These are phyloP conservation scores for Platycercus adscitus DNA, from an alignment of 2,113 vertebrate genomes.

Conservation along the genomic window DNA sequence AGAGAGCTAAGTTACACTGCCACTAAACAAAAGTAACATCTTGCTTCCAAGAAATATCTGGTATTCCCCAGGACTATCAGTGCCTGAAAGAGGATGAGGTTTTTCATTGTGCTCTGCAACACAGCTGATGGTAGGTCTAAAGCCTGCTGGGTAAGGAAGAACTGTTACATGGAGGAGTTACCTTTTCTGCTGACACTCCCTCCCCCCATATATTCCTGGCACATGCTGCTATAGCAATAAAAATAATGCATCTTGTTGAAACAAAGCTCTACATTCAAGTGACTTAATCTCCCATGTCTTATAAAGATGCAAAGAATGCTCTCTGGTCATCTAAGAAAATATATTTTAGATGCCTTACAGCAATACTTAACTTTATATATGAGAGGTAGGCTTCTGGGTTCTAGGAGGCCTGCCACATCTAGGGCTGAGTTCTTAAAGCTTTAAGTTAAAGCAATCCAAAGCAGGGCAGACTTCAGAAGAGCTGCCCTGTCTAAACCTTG, in stretches of 20 bases:
- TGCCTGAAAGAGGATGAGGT: slow-evolving; percentile 45
- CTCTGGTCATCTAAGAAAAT: slow-evolving; percentile 65
- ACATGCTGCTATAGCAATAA: slow-evolving; percentile 37
- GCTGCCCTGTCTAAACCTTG: slow-evolving; percentile 57
- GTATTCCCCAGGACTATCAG: slow-evolving; percentile 37
- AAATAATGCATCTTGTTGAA: slow-evolving; percentile 35
- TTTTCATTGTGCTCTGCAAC: slow-evolving; percentile 36
- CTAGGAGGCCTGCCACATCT: slow-evolving; percentile 67
- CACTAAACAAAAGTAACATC: neutral
- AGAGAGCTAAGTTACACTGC: neutral
- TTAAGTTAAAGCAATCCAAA: slow-evolving; percentile 72
- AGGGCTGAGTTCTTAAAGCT: slow-evolving; percentile 71
- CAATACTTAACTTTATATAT: slow-evolving; percentile 58
- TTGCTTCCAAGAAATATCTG: slow-evolving; percentile 25
- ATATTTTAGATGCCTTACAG: slow-evolving; percentile 60
- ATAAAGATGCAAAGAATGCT: slow-evolving; percentile 66
- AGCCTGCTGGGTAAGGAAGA: slow-evolving; percentile 51
- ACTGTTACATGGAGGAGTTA: neutral
- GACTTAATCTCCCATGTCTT: slow-evolving; percentile 62
- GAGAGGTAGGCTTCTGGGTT: slow-evolving; percentile 72
- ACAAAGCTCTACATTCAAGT: slow-evolving; percentile 68
- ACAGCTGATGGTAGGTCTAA: slow-evolving; percentile 16
- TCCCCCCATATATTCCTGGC: slow-evolving; percentile 1
- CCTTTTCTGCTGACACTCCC: slow-evolving; percentile 25
- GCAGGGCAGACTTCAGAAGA: slow-evolving; percentile 22